Conservation (phyloP, 2,797 vertebrate species). For the Chrosomus eos region DNA sequence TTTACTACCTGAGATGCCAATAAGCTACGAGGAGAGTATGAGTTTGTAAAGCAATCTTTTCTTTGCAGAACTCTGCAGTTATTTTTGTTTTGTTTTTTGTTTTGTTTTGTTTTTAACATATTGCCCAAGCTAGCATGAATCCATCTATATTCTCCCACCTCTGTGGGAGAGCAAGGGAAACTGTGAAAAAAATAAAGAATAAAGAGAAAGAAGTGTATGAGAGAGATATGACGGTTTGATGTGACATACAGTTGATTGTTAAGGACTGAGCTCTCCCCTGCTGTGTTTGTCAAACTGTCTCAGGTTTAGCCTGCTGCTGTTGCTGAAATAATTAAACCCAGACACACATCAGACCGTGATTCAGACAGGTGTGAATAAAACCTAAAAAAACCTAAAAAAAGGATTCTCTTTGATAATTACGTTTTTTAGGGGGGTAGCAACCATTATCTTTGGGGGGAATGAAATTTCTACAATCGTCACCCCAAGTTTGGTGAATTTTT, state of each 20-base stretch:
- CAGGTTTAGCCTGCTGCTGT: slow-evolving; percentile 28
- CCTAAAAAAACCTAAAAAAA: too few species aligned
- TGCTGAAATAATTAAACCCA: slow-evolving; percentile 49
- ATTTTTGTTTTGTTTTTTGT: slow-evolving; percentile 61
- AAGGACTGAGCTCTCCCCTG: slow-evolving; percentile 29
- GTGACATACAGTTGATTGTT: slow-evolving; percentile 28
- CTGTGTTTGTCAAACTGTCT: slow-evolving; percentile 34
- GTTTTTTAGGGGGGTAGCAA: background rate
- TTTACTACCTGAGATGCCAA: background rate
- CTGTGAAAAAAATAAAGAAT: background rate
- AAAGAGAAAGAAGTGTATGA: slow-evolving; percentile 7
- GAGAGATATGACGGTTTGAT: slow-evolving; percentile 25
- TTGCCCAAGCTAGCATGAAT: slow-evolving; percentile 6
- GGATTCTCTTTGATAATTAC: background rate
- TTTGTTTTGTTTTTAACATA: slow-evolving; percentile 51
- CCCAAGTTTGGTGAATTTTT: background rate
- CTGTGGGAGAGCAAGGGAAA: slow-evolving; percentile 14
- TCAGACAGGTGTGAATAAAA: slow-evolving; percentile 46
- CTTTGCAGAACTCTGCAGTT: slow-evolving; percentile 27
- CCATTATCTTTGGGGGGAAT: background rate
- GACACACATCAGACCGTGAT: slow-evolving; percentile 26
- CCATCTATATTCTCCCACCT: slow-evolving; percentile 9
- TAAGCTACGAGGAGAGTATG: slow-evolving; percentile 55
- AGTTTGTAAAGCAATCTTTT: slow-evolving; percentile 56
- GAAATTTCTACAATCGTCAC: background rate